Base-by-base conservation (phyloP, 2,113 vertebrate genomes). In the Bucco capensis region DNA sequence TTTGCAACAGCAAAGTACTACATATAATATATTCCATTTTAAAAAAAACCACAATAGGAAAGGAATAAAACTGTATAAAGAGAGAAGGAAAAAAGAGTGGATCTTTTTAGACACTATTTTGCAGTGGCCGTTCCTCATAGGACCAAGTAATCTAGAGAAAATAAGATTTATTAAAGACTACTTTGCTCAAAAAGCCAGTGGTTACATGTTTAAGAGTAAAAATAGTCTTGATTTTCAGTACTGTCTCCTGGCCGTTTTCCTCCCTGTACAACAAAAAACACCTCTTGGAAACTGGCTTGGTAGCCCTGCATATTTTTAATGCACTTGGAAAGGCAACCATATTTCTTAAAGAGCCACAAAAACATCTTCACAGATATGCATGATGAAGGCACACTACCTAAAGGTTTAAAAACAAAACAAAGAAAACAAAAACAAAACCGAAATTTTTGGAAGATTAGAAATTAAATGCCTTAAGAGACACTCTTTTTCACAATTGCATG, bases 1-100 rank as follows among this genome's bases (percentile, higher is more conserved):
- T 87, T 61, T 81, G 82, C 92, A 96, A 94, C 86, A 83, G 77
- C 65, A 74, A 92, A 70, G 19, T 42, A 73, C 91, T 81, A 83
- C 17, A 92, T 71, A 89, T 17, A 82, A 89, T 46, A 78, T 51
- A 86, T 78, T 69, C 65, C 65, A 86, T 71, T 83, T 96, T 22
- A 28, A 85, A 90, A 94, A 92, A 75, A 1, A n/a, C n/a, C 13
- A 8, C 44, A 57, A 50, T 33, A 82, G 61, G 38, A 82, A 80
- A 90, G 51, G 25, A 85, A 54, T 89, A 87, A 72, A 93, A 86
- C 19, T 47, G 14, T 78, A 89, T 77, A 73, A 78, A 93, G 54
- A 88, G 12, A 85, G 11, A 77, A 66, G 15, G 25, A 25, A 66
- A 61, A 75, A 60, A 73, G 44, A 87, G 24, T 33, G 14, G 49